Evolutionary conservation across 2,113 vertebrate genomes (phyloP).

Genomic region (Proteles cristata): DNA sequence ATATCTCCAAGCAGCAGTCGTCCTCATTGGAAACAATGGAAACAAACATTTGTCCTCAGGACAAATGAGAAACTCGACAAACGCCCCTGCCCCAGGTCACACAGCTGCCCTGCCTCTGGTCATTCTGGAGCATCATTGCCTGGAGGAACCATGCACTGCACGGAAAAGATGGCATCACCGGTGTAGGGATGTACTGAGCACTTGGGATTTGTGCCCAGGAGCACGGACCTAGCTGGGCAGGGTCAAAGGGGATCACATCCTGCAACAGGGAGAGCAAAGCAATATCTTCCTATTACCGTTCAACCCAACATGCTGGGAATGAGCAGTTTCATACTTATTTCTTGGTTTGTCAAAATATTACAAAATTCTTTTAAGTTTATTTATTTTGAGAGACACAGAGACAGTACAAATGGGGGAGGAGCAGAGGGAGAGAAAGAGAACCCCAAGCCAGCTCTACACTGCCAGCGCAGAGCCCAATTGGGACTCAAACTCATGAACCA

Average conservation of each 20-base stretch:
- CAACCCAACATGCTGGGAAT: background rate
- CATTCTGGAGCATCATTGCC: background rate
- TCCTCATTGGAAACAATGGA: background rate
- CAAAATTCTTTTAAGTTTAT: no score
- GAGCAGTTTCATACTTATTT: background rate
- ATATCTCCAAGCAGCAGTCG: background rate
- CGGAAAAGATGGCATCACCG: background rate
- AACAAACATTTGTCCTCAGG: background rate
- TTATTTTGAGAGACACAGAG: no score
- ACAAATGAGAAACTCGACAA: background rate
- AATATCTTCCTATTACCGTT: background rate
- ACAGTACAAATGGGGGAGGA: no score
- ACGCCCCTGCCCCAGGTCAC: background rate
- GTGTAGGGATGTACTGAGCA: fast-evolving
- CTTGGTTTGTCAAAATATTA: background rate
- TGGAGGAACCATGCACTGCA: background rate
- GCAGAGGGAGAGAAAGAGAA: no score
- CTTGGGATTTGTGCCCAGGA: background rate
- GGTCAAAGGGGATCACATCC: background rate
- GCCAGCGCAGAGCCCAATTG: no score
- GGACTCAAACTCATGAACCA: no score
- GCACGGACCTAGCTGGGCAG: background rate
- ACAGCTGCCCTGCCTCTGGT: fast-evolving
- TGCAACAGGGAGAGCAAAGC: background rate
- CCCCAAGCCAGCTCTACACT: no score